Base-by-base conservation (phyloP, 2,113 vertebrate species). In the Campylomormyrus tamandua region DNA sequence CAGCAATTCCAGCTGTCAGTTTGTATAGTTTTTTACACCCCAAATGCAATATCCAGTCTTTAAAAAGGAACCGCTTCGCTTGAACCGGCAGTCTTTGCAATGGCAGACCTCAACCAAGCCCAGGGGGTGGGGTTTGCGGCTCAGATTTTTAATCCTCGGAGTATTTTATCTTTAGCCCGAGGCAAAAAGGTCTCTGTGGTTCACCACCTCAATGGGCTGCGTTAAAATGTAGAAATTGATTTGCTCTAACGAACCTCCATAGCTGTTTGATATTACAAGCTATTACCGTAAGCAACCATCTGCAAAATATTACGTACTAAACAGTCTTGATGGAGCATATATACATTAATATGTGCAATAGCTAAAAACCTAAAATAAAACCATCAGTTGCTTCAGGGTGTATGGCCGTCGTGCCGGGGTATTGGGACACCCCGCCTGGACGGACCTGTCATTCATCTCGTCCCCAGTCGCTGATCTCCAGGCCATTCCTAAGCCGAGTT, bases 1-100 rank as follows among this genome's bases (percentile, higher is more conserved):
- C 88, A 83, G 45, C 70, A 89, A 53, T 89, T 83, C 52, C 49
- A 56, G 19, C 88, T 46, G 77, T 74, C 88, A 52, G 27, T 89
- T 56, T 83, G 11, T 85, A 46, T 62, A 8, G 77, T 50, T 83
- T 90, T 70, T 90, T 87, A 74, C 84, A 58, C 27, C 89, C 13
- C 83, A 74, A 90, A 74, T 87, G 17, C 48, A 50, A 87, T 39
- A 87, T 66, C 17, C 39, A 6, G 50, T 48, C 42, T 62, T 62
- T 24, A 66, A 45, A 66, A 62, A 11, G 3, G 56, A 88, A 62
- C 9, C 19, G 19, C 8, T 62, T 62, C 66, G 10, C 24, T 66
- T 35, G 21, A 66, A 62, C 35, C 52, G 21, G 56, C 49, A 31
- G 27, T 87, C 85, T 52, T 8, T 48, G 42, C 80, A 11, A 17